Conservation (phyloP, 2,888 invertebrate genomes). For the Gandaritis pyraliata region DNA sequence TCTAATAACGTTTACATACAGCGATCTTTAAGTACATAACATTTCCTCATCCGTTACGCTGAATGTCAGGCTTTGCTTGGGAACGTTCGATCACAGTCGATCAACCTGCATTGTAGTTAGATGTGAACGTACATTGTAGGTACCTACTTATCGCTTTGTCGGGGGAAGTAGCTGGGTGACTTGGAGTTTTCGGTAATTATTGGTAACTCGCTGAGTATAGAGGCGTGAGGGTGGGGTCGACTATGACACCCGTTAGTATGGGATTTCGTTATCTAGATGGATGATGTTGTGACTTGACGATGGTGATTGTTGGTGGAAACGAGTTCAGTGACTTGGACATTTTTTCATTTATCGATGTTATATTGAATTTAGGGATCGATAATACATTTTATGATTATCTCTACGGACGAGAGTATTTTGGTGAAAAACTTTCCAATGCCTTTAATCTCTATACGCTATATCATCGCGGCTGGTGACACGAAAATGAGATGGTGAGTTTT, state of each 20-base stretch:
- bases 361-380: no score
- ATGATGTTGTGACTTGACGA: slow-evolving; percentile 4
- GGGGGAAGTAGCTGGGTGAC: slow-evolving; percentile 57
- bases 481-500: no score
- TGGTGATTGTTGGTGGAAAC: slow-evolving; percentile 2
- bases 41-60: slow-evolving; percentile 39
- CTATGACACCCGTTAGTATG: slow-evolving; percentile 7
- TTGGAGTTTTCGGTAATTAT: slow-evolving; percentile 42
- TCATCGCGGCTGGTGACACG: no score
- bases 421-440: no score
- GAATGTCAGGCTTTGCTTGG: slow-evolving; percentile 45
- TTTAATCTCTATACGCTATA: no score
- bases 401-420: no score
- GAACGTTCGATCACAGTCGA: slow-evolving; percentile 71
- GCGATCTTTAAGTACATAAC: slow-evolving; percentile 14
- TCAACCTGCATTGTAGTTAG: slow-evolving; percentile 38
- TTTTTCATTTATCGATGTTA: background rate
- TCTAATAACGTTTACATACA: slow-evolving; percentile 32
- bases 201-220: background rate
- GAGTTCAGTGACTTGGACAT: slow-evolving; percentile 2
- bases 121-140: slow-evolving; percentile 44
- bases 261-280: slow-evolving; percentile 6
- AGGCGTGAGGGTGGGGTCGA: background rate
- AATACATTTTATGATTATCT: no score
- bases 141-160: slow-evolving; percentile 24